Conservation (phyloP, 2,797 vertebrate species). For the Dendrocincla tyrannina region DNA sequence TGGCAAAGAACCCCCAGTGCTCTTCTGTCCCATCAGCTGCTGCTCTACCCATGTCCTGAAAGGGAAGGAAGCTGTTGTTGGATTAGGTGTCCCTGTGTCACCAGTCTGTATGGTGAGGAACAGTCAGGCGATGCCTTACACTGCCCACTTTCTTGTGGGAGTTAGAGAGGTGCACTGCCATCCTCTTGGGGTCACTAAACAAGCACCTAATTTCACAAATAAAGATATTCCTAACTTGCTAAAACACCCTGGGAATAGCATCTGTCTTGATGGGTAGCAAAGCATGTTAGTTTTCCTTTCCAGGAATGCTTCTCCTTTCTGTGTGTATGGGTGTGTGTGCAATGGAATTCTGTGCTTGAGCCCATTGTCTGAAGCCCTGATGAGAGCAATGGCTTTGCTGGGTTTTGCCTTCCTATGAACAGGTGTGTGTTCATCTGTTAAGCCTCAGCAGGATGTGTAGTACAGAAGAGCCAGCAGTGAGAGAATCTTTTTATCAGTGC, state of each 20-base stretch:
- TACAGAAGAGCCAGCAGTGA: background rate
- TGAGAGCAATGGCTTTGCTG: background rate
- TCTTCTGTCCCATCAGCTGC: background rate
- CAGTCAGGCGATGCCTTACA: background rate
- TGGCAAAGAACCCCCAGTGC: background rate
- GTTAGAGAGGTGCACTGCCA: background rate
- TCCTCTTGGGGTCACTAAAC: background rate
- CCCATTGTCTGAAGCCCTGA: background rate
- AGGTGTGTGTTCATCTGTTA: accelerated
- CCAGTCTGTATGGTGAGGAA: background rate
- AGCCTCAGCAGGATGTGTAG: background rate
- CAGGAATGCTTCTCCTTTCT: background rate
- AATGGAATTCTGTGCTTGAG: background rate
- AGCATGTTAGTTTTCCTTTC: background rate
- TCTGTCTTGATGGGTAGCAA: background rate
- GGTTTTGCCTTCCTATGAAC: background rate
- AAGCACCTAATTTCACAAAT: background rate
- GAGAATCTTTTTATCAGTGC: background rate
- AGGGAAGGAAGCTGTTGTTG: background rate
- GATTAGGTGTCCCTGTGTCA: background rate
- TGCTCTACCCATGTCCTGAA: background rate
- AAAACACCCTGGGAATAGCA: background rate
- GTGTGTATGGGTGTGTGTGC: background rate
- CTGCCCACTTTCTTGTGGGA: background rate
- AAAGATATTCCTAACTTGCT: background rate